phyloP scores from a whole-genome alignment of 2,797 vertebrate species.

The Chelon auratus region DNA sequence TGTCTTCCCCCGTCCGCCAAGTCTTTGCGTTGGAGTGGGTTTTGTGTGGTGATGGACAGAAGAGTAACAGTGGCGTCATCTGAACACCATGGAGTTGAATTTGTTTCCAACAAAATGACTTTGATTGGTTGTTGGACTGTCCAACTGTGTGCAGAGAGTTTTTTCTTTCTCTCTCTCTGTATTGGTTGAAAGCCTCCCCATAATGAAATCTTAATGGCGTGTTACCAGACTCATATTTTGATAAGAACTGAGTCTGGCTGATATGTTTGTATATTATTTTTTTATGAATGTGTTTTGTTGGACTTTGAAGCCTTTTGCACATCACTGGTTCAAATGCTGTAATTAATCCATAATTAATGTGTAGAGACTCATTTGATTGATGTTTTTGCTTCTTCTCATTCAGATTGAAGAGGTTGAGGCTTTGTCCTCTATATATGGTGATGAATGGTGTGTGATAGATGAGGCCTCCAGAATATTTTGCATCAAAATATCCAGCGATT shows the following conservation, averaged over 20 bases:
- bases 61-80: no score
- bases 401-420: slow-evolving; percentile 98
- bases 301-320: neutral
- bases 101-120: no score
- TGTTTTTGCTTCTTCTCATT: slow-evolving; percentile 14
- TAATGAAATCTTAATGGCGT: no score
- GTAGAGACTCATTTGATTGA: neutral
- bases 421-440: slow-evolving; percentile 95
- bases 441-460: slow-evolving; percentile 96
- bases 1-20: no score
- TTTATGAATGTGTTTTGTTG: neutral
- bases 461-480: slow-evolving; percentile 94
- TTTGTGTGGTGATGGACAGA: no score
- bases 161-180: neutral
- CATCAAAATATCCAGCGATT: slow-evolving; percentile 89
- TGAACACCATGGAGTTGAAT: no score
- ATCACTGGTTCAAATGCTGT: neutral
- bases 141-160: neutral
- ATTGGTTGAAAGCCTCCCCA: no score
- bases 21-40: no score
- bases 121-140: no score
- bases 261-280: neutral
- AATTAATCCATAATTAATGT: slow-evolving; percentile 3
- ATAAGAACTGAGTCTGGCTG: no score
- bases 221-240: no score